phyloP scores from a whole-genome alignment of 2,797 vertebrate species.

The Mus spretus region DNA sequence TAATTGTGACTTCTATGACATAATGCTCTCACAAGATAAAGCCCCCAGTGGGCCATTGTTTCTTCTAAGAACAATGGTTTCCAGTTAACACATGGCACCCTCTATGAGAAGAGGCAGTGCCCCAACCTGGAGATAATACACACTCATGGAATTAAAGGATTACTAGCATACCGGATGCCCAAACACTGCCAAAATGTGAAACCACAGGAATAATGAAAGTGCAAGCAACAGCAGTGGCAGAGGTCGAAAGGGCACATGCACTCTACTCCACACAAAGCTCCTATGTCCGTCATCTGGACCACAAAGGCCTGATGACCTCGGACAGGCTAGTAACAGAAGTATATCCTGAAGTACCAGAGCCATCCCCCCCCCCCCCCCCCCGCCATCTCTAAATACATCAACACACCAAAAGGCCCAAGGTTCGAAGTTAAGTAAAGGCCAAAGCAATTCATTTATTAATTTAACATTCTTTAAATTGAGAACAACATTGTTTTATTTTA shows the following conservation, averaged over 20 bases:
- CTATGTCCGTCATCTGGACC: neutral
- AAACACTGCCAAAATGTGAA: slow-evolving; percentile 74
- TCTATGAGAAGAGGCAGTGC: slow-evolving; percentile 51
- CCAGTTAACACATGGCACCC: slow-evolving; percentile 56
- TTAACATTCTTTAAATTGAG: slow-evolving; percentile 22
- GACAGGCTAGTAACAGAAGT: neutral
- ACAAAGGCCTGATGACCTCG: neutral
- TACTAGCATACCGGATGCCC: slow-evolving; percentile 73
- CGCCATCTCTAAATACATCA: neutral
- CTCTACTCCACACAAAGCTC: neutral
- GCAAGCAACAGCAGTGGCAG: slow-evolving; percentile 58
- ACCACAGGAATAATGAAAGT: slow-evolving; percentile 75
- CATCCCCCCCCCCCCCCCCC: neutral
- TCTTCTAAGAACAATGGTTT: slow-evolving; percentile 73
- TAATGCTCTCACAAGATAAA: slow-evolving; percentile 58
- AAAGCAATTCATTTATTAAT: neutral
- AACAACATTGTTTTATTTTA: neutral
- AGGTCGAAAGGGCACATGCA: slow-evolving; percentile 57
- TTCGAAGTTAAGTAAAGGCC: slow-evolving; percentile 22
- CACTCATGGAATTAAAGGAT: slow-evolving; percentile 73
- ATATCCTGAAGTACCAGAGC: neutral
- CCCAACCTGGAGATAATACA: slow-evolving; percentile 68
- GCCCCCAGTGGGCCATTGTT: slow-evolving; percentile 71
- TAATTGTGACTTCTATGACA: slow-evolving; percentile 63
- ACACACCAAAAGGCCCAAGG: slow-evolving; percentile 32